Evolutionary conservation across 1,140 invertebrate genomes (phyloP), one percentile per base, ranked within the genome.

Genomic region (Chelonus insularis): DNA sequence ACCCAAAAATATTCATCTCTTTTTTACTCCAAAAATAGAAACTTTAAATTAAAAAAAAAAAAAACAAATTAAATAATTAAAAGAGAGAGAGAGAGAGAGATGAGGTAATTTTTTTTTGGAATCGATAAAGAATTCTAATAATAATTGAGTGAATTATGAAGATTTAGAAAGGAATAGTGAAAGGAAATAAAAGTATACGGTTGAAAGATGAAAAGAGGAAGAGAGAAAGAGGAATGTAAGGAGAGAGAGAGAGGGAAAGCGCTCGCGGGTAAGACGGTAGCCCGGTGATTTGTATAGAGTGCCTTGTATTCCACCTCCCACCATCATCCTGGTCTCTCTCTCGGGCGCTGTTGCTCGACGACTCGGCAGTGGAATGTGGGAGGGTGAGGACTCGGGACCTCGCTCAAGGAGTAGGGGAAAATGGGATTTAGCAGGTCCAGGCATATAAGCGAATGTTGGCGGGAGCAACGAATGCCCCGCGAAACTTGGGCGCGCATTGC

Each of bases 221-320:
- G 32, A 45, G 16, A 3, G 34, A 47, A 37, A 51, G 36, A 8
- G 37, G 14, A n/a, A n/a, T 20, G 23, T 25, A 36, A 12, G 20
- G 47, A 18, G 41, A 57, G 11, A 57, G 39, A 71, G 67, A 70
- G 52, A 62, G 59, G 68, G 62, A 68, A 56, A 50, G 63, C 58
- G 64, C 60, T 62, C 25, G 50, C 66, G 75, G 70, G 75, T 77
- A 77, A 75, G 73, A 71, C 75, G 72, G 75, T 76, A 77, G 75
- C 72, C 66, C 73, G 74, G 72, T 77, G 74, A 77, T 77, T 77
- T 77, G 75, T 77, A 77, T 77, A 75, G 71, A 73, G 70, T 70
- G 71, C 72, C 65, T 73, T 71, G 75, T 72, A 72, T 73, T 73
- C 71, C 70, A 72, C 71, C 67, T 71, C 72, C 69, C 70, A 68